Base-by-base conservation (phyloP, 2,888 invertebrate species). In the Tenthredo scrophulariae region DNA sequence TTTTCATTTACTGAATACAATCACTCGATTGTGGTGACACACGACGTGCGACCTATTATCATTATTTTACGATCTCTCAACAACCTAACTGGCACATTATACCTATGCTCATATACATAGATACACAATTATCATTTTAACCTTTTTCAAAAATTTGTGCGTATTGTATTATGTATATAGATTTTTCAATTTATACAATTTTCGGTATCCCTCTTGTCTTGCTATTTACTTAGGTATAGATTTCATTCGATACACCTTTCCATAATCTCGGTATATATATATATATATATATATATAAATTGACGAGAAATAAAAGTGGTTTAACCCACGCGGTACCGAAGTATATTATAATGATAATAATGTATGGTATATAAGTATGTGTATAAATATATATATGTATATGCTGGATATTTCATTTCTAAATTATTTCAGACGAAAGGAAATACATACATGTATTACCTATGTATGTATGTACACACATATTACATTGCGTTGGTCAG, bases 401-500 rank as follows among this genome's bases (percentile, higher is more conserved):
- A 33, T 33, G 15, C 50, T 54, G 54, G n/a, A n/a, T n/a, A n/a
- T 54, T 54, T 54, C 54, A 54, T n/a, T 54, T 54, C n/a, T 6
- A 54, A 54, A 54, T 54, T n/a, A 54, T 54, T 54, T 54, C 54
- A 6, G 54, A n/a, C n/a, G 6, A n/a, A 54, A 18, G 54, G 7
- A n/a, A 54, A 54, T 54, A 54, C n/a, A 54, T 50, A 50, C 18
- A 50, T 4, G 5, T 50, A 50, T 15, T 7, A 37, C 37, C 3
- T 50, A 50, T 18, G 0, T 50, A 50, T 18, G 0, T 50, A 50
- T 50, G 18, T 18, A 54, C 9, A 50, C 18, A 50, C 6, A n/a
- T 0, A 50, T 22, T 26, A n/a, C 2, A 50, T 22, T 26, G 62
- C 62, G 26, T 33, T 80, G 80, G 80, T 65, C 58, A 83, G 83